Evolutionary conservation across 2,113 vertebrate genomes (phyloP), one percentile per base, ranked within the genome.

Genomic region (western clawed frog (Xenopus tropicalis)): DNA sequence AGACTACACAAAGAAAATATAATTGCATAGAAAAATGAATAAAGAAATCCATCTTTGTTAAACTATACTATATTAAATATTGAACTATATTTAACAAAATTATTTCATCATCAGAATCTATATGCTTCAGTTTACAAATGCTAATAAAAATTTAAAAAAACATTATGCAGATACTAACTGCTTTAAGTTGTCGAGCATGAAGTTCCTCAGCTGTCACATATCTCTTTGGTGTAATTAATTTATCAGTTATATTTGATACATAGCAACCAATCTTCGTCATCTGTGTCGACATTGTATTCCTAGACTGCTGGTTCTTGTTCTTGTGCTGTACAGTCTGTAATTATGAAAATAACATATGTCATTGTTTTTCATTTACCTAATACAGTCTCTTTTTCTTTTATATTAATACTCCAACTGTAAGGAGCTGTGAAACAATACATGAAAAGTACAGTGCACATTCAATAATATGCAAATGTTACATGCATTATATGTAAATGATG

Each of bases 231-330:
- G 17, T 54, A n/a, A 96, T 4, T 66, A 97, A 72, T 80, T 83
- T 94, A 86, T 98, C 95, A 13, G 83, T 86, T 52, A 79, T 37
- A 61, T 90, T 93, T 83, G 94, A 93, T 21, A 98, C 80, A 80
- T 94, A 95, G 66, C 94, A 91, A 82, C 94, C 93, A 70, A 88
- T 87, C 77, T 90, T 92, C 66, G 90, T 93, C 93, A 96, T 98
- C 88, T 99, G 97, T 62, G 95, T 97, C 3, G 91, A 92, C 59
- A 84, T 86, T 66, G 78, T 84, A 77, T 86, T 91, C 9, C 69
- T 24, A 74, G 93, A 94, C 84, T 97, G 94, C 78, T 93, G 92
- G 1, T 1, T 4, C 17, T 82, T 89, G 70, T 75, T 87, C 83
- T 79, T 94, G 78, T 86, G 61, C 77, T 80, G 68, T 52, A 83